phyloP scores from a whole-genome alignment of 1,140 invertebrate species.

The Brachionus manjavacas region DNA sequence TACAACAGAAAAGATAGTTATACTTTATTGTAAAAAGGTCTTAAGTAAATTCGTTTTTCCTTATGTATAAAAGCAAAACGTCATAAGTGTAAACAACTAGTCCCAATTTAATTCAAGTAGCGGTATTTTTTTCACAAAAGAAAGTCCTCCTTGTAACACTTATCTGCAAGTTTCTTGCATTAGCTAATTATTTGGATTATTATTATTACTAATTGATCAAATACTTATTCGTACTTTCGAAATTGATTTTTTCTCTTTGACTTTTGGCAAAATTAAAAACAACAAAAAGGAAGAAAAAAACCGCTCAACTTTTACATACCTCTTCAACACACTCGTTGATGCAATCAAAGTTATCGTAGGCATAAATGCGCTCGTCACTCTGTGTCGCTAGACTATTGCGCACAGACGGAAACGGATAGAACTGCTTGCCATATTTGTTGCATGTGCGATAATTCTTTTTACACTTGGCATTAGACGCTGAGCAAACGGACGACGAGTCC shows the following conservation, averaged over 20 bases:
- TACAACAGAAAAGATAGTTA: no score
- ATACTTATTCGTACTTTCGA: no score
- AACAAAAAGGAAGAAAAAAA: neutral
- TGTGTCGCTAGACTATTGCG: neutral
- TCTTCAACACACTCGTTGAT: slow-evolving; percentile 40
- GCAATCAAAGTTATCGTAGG: slow-evolving; percentile 41
- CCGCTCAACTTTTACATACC: neutral
- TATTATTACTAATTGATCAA: no score
- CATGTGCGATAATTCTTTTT: neutral
- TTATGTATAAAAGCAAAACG: no score
- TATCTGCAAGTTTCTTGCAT: no score
- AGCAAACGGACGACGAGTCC: neutral
- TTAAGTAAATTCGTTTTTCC: no score
- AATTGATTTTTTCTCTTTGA: neutral
- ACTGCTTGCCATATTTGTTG: neutral
- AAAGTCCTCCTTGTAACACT: no score
- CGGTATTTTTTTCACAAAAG: no score
- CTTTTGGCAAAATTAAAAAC: neutral
- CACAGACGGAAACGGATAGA: neutral
- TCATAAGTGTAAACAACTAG: no score
- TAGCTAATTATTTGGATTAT: no score
- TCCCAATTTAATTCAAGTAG: no score
- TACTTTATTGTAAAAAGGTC: no score
- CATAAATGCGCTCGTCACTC: slow-evolving; percentile 20
- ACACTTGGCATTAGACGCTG: neutral